These are phyloP conservation scores for Caenorhabditis macrosperma DNA, from an alignment of 2,888 invertebrate species.

Conservation along the genomic window DNA sequence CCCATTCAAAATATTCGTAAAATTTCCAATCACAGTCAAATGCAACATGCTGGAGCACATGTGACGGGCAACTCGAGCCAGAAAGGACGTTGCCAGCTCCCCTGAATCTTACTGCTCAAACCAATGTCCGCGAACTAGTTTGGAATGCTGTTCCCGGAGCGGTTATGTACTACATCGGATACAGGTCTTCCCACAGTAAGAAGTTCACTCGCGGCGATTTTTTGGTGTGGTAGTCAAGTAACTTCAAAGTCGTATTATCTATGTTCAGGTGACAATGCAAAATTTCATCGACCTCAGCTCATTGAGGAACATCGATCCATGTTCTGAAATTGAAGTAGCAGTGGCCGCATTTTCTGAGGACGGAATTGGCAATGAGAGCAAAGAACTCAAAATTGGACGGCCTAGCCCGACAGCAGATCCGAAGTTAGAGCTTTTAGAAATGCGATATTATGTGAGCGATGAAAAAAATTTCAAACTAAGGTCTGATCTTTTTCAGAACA, in stretches of 20 bases:
- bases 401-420: conserved; percentile 52
- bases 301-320: conserved; percentile 31
- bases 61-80: conserved; percentile 33
- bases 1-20: not conserved
- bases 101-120: conserved; percentile 21
- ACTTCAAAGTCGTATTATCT: not conserved
- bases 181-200: conserved; percentile 13
- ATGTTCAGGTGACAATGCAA: not conserved
- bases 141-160: conserved; percentile 62
- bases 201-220: conserved; percentile 22
- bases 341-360: conserved; percentile 44
- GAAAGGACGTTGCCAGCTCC: conserved; percentile 34
- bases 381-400: conserved; percentile 29
- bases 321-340: conserved; percentile 36
- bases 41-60: conserved; percentile 55
- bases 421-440: conserved; percentile 33
- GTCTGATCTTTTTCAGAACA: conserved; percentile 21
- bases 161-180: conserved; percentile 53
- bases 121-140: conserved; percentile 25
- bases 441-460: conserved; percentile 36
- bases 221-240: conserved; percentile 8
- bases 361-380: conserved; percentile 43
- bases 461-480: not conserved
- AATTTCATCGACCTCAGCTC: conserved; percentile 14
- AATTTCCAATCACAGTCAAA: conserved; percentile 15